Conservation (phyloP, 2,888 invertebrate genomes). For the Apotomis turbidana region DNA sequence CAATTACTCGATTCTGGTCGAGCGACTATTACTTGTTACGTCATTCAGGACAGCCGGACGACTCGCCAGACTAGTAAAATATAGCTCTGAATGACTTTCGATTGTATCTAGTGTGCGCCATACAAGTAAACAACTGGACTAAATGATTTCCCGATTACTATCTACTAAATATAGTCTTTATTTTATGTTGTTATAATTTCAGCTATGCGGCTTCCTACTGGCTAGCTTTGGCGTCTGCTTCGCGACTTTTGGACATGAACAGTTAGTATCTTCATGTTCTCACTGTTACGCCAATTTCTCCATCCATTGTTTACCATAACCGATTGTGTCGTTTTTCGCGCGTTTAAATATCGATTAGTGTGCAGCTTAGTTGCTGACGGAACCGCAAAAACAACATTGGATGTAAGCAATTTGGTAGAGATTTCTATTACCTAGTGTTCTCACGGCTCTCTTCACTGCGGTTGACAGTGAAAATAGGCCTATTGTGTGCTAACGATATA, state of each 20-base stretch:
- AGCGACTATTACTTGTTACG: slow-evolving; percentile 26
- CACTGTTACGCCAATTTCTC: slow-evolving; percentile 45
- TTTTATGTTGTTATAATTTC: slow-evolving; percentile 64
- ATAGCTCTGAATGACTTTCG: slow-evolving; percentile 52
- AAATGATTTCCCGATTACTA: not conserved
- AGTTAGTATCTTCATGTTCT: slow-evolving; percentile 73
- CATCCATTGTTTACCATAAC: slow-evolving; percentile 45
- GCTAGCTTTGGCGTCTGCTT: slow-evolving; percentile 76
- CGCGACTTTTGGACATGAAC: slow-evolving; percentile 81
- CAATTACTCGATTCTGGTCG: slow-evolving; percentile 6
- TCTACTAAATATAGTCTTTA: slow-evolving; percentile 7
- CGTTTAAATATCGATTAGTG: slow-evolving; percentile 52
- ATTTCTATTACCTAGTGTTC: slow-evolving; percentile 72
- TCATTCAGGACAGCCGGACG: slow-evolving; percentile 30
- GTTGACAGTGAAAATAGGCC: slow-evolving; percentile 76
- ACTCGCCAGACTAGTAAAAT: slow-evolving; percentile 30
- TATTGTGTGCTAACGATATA: slow-evolving; percentile 68
- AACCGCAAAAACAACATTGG: slow-evolving; percentile 69
- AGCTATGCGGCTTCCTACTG: slow-evolving; percentile 76
- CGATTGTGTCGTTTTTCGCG: slow-evolving; percentile 45
- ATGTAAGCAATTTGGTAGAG: slow-evolving; percentile 69
- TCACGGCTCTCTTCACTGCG: slow-evolving; percentile 73
- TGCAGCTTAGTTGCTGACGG: slow-evolving; percentile 45
- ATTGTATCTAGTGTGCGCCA: slow-evolving; percentile 44
- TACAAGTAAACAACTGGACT: slow-evolving; percentile 22